Base-by-base conservation (phyloP, 2,797 vertebrate species). In the Lacerta agilis region DNA sequence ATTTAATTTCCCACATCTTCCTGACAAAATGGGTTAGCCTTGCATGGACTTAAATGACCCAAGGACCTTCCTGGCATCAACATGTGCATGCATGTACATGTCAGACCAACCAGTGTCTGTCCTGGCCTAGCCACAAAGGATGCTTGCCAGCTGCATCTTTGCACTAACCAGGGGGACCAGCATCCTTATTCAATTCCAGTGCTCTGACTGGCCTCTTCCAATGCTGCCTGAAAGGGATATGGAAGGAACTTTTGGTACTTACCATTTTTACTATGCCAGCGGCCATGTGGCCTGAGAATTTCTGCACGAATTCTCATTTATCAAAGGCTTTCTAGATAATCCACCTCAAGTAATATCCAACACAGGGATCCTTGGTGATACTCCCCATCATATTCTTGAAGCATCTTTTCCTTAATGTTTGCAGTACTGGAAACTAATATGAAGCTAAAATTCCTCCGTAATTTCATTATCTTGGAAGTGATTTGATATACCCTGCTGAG, bases 401-500 rank as follows among this genome's bases (percentile, higher is more conserved):
- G 69, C 89, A 92, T 93, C 90, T 95, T 96, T 94, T 93, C 25
- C 91, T 93, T 94, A 94, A 94, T 94, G 92, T 96, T 94, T 95
- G 88, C 94, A 94, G 93, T 15, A 20, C 93, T 95, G 94, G 91
- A 93, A 92, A 94, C 93, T 94, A 94, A 97, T 95, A 95, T 93
- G 89, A 95, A 97, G 96, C 96, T 95, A 95, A 96, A 96, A 95
- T 96, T 95, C 80, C 94, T 95, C 94, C 93, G 90, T 96, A 97
- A 97, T 97, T 96, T 97, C 93, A 96, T 97, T 97, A 96, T 95
- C 90, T 87, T 93, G 80, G 86, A 97, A 96, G 92, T 89, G 89
- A 92, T 96, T 97, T 96, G 96, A 93, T 92, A 95, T 64, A 64
- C 94, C 93, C 95, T 96, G 82, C 85, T 93, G 95, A 97, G 96